A percentile compares a stretch with the other conserved stretches of the same genome.
Conservation (phyloP, 2,113 vertebrate genomes). For the Podarcis raffonei region DNA sequence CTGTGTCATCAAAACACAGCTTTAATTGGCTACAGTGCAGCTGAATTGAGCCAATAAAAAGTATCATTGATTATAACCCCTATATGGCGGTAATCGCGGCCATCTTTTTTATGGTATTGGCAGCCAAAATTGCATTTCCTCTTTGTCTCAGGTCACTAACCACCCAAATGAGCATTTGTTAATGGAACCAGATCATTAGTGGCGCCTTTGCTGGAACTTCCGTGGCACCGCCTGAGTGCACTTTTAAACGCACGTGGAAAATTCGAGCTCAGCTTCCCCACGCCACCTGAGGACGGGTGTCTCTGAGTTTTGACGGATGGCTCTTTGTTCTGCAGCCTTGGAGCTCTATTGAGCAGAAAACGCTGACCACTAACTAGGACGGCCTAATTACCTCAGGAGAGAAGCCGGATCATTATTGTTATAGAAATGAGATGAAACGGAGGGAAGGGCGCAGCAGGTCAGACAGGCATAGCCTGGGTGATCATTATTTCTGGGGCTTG, state of each 20-base stretch:
- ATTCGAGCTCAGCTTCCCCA: conserved; percentile 47
- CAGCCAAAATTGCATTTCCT: conserved; percentile 73
- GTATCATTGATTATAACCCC: conserved; percentile 73
- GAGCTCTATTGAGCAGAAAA: conserved; percentile 49
- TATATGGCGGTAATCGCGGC: conserved; percentile 59
- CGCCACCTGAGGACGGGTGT: conserved; percentile 42
- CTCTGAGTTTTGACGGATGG: conserved; percentile 60
- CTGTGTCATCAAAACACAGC: conserved; percentile 58
- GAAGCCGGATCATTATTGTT: conserved; percentile 32
- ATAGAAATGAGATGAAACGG: conserved; percentile 35
- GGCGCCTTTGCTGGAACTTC: conserved; percentile 59
- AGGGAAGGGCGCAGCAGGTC: conserved; percentile 13
- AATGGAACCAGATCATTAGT: conserved; percentile 76
- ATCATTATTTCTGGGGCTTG: not conserved
- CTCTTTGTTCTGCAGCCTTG: conserved; percentile 50
- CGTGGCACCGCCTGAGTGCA: conserved; percentile 58
- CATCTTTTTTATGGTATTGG: conserved; percentile 73
- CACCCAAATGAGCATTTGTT: conserved; percentile 74
- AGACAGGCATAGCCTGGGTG: not conserved
- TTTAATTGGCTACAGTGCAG: conserved; percentile 65
- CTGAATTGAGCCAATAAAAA: conserved; percentile 74
- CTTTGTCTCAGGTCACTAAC: conserved; percentile 72
- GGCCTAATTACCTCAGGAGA: conserved; percentile 40
- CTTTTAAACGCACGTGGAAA: conserved; percentile 48
- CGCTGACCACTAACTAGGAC: conserved; percentile 47